Conservation (phyloP, 2,888 invertebrate species). For the Camponotus fellah region DNA sequence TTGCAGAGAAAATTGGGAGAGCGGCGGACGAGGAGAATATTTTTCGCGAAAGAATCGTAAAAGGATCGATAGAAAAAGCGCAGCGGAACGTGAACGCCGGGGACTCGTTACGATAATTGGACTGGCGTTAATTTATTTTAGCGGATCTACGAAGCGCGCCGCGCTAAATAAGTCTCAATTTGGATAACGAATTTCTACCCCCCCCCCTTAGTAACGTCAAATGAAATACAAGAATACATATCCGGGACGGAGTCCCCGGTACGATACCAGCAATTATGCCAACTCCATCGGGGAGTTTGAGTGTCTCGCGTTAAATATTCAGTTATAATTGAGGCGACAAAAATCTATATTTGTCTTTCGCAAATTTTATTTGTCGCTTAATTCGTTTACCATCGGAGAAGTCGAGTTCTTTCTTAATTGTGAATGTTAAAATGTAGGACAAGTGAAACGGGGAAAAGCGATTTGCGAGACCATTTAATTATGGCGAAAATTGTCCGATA, state of each 20-base stretch:
- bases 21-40: not conserved
- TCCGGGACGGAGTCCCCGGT: not conserved
- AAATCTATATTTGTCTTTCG: slow-evolving; percentile 20
- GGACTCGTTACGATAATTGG: slow-evolving; percentile 58
- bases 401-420: not conserved
- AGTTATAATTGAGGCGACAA: slow-evolving; percentile 32
- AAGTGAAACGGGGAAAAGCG: not conserved
- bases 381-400: not conserved
- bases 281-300: slow-evolving; percentile 5
- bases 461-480: not conserved
- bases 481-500: not conserved
- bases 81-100: slow-evolving; percentile 2
- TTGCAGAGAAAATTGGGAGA: slow-evolving; percentile 13
- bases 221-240: slow-evolving; percentile 36
- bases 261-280: slow-evolving; percentile 39
- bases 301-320: slow-evolving; percentile 36
- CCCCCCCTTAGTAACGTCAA: not conserved
- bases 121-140: slow-evolving; percentile 57
- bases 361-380: slow-evolving; percentile 28
- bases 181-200: slow-evolving; percentile 44
- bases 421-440: slow-evolving; percentile 18
- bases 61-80: slow-evolving; percentile 37
- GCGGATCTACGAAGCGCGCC: slow-evolving; percentile 21
- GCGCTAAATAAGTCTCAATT: slow-evolving; percentile 49
- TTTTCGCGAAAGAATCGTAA: slow-evolving; percentile 15